A percentile compares a stretch with the other conserved stretches of the same genome.
These are phyloP conservation scores for Spodoptera exigua DNA, from an alignment of 2,888 invertebrate genomes.

Conservation along the genomic window DNA sequence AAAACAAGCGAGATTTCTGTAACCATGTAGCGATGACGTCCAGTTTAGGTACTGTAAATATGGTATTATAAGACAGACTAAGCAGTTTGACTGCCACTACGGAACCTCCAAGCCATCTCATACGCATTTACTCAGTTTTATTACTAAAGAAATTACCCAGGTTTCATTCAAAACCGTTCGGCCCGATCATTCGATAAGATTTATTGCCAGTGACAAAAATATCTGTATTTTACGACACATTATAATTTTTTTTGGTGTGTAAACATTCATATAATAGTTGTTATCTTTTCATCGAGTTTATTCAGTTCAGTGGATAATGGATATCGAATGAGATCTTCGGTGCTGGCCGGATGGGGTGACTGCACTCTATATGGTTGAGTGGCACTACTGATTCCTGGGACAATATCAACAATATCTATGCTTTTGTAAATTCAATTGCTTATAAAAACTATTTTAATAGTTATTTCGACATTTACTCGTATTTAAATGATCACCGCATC, in stretches of 20 bases:
- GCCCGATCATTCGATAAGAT: slow-evolving; percentile 61
- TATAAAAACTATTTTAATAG: too few relatives aligned
- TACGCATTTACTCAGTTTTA: slow-evolving; percentile 35
- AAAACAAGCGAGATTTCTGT: too few relatives aligned
- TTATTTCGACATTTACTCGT: too few relatives aligned
- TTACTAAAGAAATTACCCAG: slow-evolving; percentile 51
- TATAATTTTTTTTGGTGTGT: slow-evolving; percentile 46
- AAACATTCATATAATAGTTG: slow-evolving; percentile 31
- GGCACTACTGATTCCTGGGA: slow-evolving; percentile 4
- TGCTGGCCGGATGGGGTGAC: slow-evolving; percentile 12
- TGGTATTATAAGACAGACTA: too few relatives aligned
- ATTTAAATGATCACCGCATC: too few relatives aligned
- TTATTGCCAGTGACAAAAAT: slow-evolving; percentile 56
- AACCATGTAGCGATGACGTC: too few relatives aligned
- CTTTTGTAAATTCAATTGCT: not conserved
- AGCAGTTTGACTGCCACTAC: not conserved
- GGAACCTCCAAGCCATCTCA: slow-evolving; percentile 14
- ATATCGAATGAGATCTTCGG: slow-evolving; percentile 24
- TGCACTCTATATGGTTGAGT: slow-evolving; percentile 16
- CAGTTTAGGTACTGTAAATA: too few relatives aligned
- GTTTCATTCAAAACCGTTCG: slow-evolving; percentile 60
- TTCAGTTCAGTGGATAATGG: slow-evolving; percentile 25
- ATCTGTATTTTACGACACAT: slow-evolving; percentile 40
- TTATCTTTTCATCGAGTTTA: slow-evolving; percentile 34
- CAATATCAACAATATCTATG: not conserved